Percentiles rank a stretch among this genome's conserved stretches.
These are phyloP conservation scores for Brachypteracias leptosomus DNA, from an alignment of 2,113 vertebrate genomes.

Conservation along the genomic window DNA sequence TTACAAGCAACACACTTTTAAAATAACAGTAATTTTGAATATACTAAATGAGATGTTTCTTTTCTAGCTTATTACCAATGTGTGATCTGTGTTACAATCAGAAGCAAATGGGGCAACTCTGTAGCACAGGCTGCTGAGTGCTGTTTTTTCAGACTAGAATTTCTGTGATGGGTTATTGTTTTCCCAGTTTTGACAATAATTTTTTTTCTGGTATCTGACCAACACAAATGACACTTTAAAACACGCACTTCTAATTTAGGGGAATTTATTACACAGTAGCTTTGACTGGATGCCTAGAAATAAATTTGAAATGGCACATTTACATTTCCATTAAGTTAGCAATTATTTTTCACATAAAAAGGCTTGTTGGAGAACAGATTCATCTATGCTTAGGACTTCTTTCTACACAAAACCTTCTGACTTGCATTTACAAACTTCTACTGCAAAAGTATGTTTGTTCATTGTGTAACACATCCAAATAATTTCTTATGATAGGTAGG, in stretches of 20 bases:
- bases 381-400: not conserved
- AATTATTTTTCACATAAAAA: not conserved
- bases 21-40: not conserved
- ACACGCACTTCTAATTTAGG: not conserved
- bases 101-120: not conserved
- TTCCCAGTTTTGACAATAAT: not conserved
- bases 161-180: not conserved
- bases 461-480: not conserved
- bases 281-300: constrained; percentile 3
- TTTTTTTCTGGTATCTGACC: not conserved
- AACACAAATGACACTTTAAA: not conserved
- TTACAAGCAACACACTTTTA: not conserved
- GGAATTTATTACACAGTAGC: not conserved
- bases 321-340: not conserved
- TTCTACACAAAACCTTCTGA: not conserved
- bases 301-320: not conserved
- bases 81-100: not conserved
- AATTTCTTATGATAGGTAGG: not conserved
- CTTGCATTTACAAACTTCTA: not conserved
- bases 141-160: not conserved
- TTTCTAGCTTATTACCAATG: not conserved
- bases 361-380: not conserved
- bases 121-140: not conserved
- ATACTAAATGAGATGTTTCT: not conserved
- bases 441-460: not conserved